These are phyloP conservation scores for Onychostoma macrolepis DNA, from an alignment of 2,113 vertebrate species.

Conservation along the genomic window DNA sequence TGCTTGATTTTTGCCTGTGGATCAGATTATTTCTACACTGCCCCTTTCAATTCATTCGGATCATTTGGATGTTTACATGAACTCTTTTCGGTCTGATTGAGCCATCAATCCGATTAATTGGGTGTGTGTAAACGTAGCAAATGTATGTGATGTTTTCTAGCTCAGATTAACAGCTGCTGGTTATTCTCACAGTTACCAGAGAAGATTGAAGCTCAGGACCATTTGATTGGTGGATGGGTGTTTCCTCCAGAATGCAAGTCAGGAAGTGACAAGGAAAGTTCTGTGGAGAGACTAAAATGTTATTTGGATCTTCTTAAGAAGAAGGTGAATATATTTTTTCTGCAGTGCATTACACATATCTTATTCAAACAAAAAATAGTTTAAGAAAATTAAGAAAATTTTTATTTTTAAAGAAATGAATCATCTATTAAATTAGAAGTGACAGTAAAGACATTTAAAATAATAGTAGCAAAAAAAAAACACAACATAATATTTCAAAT, in stretches of 20 bases:
- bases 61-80: too few relatives aligned
- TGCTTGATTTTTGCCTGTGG: too few relatives aligned
- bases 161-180: neutral
- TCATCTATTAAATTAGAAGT: neutral
- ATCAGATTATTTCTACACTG: neutral
- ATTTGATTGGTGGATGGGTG: constrained; percentile 86
- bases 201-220: constrained; percentile 79
- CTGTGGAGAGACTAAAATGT: constrained; percentile 71
- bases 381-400: too few relatives aligned
- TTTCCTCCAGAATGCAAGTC: constrained; percentile 73
- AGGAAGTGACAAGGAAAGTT: constrained; percentile 68
- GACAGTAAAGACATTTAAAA: too few relatives aligned
- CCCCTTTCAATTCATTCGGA: too few relatives aligned
- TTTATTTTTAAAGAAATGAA: too few relatives aligned
- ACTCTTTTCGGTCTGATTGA: too few relatives aligned
- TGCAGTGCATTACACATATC: neutral
- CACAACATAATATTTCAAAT: too few relatives aligned
- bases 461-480: too few relatives aligned
- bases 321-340: constrained; percentile 75
- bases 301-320: constrained; percentile 82
- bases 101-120: too few relatives aligned
- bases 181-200: constrained; percentile 79
- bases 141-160: neutral
- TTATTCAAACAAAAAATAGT: too few relatives aligned
- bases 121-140: neutral